Conservation (phyloP, 1,140 invertebrate species). For the Belonocnema kinseyi region DNA sequence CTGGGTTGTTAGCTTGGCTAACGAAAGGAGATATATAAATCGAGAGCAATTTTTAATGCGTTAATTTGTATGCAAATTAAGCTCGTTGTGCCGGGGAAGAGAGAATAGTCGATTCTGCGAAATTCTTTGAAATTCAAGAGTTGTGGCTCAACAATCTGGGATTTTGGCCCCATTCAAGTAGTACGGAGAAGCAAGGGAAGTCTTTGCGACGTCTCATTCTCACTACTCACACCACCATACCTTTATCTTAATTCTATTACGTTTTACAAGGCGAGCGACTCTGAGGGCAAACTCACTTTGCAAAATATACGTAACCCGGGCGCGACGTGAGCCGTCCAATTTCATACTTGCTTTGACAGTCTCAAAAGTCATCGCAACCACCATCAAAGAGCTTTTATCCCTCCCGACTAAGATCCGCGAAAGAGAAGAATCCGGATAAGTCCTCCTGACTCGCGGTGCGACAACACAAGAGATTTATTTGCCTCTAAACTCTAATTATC, state of each 20-base stretch:
- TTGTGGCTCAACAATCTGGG: conserved; percentile 33
- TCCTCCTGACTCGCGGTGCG: conserved; percentile 6
- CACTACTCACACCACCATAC: conserved; percentile 30
- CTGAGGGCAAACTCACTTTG: conserved; percentile 32
- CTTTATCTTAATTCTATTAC: conserved; percentile 56
- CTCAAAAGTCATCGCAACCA: conserved; percentile 25
- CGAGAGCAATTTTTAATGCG: conserved; percentile 40
- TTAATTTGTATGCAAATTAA: conserved; percentile 55
- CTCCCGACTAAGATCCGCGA: background rate
- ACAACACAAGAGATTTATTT: conserved; percentile 21
- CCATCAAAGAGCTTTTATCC: conserved; percentile 23
- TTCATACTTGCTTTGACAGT: conserved; percentile 30
- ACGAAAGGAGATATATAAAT: background rate
- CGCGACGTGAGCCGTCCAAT: conserved; percentile 6
- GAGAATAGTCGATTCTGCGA: background rate
- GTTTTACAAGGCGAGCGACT: conserved; percentile 40
- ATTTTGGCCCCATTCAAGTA: conserved; percentile 41
- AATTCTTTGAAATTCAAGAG: conserved; percentile 24
- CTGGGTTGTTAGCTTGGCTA: background rate
- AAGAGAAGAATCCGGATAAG: conserved; percentile 26
- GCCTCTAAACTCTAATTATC: conserved; percentile 4
- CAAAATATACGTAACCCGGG: conserved; percentile 37
- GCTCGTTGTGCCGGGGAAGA: conserved; percentile 31
- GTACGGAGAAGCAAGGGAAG: conserved; percentile 23
- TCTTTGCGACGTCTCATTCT: conserved; percentile 46